Conservation (phyloP, 30 jellyfish, hydroid and myxozoan species). For the Turritopsis dohrnii region DNA sequence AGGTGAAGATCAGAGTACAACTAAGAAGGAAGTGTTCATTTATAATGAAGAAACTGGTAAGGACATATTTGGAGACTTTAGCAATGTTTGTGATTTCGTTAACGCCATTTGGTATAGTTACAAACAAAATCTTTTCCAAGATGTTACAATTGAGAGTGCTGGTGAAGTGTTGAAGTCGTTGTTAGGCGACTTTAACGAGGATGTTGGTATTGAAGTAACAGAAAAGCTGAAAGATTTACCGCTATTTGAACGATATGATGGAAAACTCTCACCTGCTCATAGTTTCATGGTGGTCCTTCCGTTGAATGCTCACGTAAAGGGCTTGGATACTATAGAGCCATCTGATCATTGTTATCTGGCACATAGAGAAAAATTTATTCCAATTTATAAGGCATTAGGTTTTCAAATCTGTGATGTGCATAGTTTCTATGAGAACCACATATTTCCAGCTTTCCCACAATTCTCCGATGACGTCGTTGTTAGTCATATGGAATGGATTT, state of each 20-base stretch:
- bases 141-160: neutral
- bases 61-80: slow-evolving; percentile 17
- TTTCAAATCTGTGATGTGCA: neutral
- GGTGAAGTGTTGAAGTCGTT: neutral
- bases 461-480: slow-evolving; percentile 20
- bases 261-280: neutral
- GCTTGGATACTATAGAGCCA: slow-evolving; percentile 14
- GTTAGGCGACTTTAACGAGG: neutral
- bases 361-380: neutral
- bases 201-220: neutral
- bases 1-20: neutral
- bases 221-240: slow-evolving; percentile 29
- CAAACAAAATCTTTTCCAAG: neutral
- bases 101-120: slow-evolving; percentile 12
- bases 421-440: slow-evolving; percentile 16
- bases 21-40: neutral
- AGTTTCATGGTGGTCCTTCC: neutral
- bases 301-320: slow-evolving; percentile 22
- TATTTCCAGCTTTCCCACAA: slow-evolving; percentile 15
- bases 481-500: neutral
- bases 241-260: neutral
- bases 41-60: neutral
- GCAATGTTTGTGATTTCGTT: slow-evolving; percentile 8
- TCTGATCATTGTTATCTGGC: neutral
- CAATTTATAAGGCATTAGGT: slow-evolving; percentile 20